Evolutionary conservation across 2,888 invertebrate species (phyloP), one percentile per base, ranked within the genome.

Genomic region (Drosophila prostipennis): DNA sequence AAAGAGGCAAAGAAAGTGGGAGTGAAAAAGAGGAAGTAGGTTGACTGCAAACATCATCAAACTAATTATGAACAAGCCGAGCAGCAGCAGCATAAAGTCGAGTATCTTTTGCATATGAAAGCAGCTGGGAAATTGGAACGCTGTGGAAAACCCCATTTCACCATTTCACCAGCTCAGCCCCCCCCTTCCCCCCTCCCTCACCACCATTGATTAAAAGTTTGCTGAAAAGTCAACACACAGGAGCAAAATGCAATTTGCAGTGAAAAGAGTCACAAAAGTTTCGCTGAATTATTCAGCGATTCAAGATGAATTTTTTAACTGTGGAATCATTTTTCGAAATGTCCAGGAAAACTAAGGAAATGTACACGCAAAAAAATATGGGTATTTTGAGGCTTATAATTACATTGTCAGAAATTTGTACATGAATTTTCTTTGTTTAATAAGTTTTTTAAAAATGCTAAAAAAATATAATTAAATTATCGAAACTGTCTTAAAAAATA

Each of bases 91-190:
- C 61, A 37, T 54, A 61, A 64, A 63, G 75, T 65, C 80, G 45
- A 64, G 64, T 64, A 81, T 85, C 82, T 80, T 81, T 81, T 85
- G 80, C 80, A 81, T 81, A 82, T 81, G 82, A 81, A 81, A 85
- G 82, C 81, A 81, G 81, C 71, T 82, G 76, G 74, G 72, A 80
- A 79, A 85, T 85, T 82, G 72, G 55, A 59, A 56, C 51, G 57
- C 39, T 32, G 32, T 34, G 26, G 8, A 51, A 63, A 32, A 23
- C 37, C 56, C 53, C 56, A 53, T 52, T 32, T 19, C 7, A 14
- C 37, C 53, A 29, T 52, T 32, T 19, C 10, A 13, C 39, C 53
- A 29, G 16, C 46, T 13, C 40, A 13, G 1, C 8, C 16, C 52
- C 3, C 11, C 48, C 16, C n/a, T n/a, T 19, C 19, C 19, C 19